Base-by-base conservation (phyloP, 2,888 invertebrate genomes). In the Onchidella celtica region DNA sequence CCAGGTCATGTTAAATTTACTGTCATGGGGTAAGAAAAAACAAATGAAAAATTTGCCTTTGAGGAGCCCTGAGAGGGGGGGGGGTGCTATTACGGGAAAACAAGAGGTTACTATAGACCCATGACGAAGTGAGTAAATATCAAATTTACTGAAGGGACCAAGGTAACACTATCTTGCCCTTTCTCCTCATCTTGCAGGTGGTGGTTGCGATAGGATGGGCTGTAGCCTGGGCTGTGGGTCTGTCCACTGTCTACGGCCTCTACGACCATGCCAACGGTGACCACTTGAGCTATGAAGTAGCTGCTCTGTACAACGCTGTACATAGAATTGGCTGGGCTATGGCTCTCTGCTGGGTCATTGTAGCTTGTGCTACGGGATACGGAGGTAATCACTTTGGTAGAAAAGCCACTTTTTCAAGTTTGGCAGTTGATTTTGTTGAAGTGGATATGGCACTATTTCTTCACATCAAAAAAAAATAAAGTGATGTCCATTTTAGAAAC, bases 281-380 rank as follows among this genome's bases (percentile, higher is more conserved):
- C 17, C 74, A 79, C 0, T 9, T 90, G 9, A 81, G 87, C 6
- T 81, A 75, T 21, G 87, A 83, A 2, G 86, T 87, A 9, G 86
- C 89, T 2, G 90, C 93, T 6, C 80, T 92, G 21, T 95, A 94
- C 86, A 89, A 94, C 59, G 91, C 94, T 3, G 86, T 94, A 47
- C 91, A 93, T 65, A 89, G 94, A 82, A 93, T 94, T 21, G 91
- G 92, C 14, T 95, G 95, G 95, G 92, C 93, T 0, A 75, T 93
- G 3, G 93, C 93, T 3, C 85, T 95, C 14, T 91, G 91, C 57
- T 95, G 95, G 95, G 92, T 95, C 6, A 93, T 95, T 70, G 94
- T 94, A 87, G 93, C 94, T 61, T 94, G 94, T 85, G 90, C 92
- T 29, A 91, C 93, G 69, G 94, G 94, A 38, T 92, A 94, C 86